Conservation (phyloP, 2,113 vertebrate genomes). For the Genyomyrus donnyi region DNA sequence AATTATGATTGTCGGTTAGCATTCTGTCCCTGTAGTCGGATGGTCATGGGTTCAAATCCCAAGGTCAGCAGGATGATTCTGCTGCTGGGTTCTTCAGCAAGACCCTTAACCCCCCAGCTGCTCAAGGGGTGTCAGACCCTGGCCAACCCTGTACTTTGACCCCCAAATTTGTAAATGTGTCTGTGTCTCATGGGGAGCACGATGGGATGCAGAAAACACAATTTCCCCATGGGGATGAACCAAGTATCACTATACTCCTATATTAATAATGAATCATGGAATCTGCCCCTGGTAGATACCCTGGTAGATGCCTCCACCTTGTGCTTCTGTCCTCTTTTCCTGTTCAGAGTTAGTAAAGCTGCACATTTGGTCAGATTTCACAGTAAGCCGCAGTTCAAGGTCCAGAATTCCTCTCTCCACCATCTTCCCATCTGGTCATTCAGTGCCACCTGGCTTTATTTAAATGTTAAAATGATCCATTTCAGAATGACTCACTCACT, state of each 20-base stretch:
- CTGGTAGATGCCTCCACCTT: neutral
- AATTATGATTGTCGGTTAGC: neutral
- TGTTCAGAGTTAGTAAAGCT: neutral
- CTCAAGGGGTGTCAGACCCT: neutral
- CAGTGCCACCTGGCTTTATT: neutral
- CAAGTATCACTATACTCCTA: neutral
- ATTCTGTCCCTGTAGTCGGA: neutral
- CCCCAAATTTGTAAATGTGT: neutral
- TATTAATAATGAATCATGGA: neutral
- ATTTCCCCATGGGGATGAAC: neutral
- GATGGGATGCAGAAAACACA: neutral
- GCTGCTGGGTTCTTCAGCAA: neutral
- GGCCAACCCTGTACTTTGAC: neutral
- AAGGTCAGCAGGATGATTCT: neutral
- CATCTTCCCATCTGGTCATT: neutral
- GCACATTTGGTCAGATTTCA: neutral
- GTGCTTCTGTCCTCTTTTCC: neutral
- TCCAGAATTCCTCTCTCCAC: neutral
- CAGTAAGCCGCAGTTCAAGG: neutral
- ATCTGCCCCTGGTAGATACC: neutral
- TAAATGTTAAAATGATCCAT: neutral
- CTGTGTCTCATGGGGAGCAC: neutral
- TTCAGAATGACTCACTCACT: neutral
- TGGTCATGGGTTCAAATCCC: neutral
- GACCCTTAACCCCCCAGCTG: neutral